A percentile compares a stretch with the other conserved stretches of the same genome.
phyloP scores from a whole-genome alignment of 1,140 invertebrate genomes.

The Hirudo medicinalis region DNA sequence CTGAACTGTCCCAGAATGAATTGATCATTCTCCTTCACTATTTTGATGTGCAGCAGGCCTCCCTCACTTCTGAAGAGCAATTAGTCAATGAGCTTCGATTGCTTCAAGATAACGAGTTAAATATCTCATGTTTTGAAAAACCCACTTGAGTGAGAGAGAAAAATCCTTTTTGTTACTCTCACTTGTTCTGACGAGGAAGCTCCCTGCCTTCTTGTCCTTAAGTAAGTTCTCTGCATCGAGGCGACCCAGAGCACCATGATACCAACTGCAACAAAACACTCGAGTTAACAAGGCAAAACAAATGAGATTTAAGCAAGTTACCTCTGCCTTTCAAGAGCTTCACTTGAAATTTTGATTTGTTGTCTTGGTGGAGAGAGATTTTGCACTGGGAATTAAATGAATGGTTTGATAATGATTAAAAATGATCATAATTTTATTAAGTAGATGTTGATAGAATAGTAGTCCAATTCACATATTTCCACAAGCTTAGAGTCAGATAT shows the following conservation, averaged over 20 bases:
- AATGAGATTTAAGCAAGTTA: too few species aligned
- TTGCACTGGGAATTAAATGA: too few species aligned
- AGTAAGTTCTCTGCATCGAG: constrained; percentile 32
- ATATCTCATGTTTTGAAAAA: neutral
- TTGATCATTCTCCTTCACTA: constrained; percentile 15
- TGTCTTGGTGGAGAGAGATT: too few species aligned
- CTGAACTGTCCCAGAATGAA: constrained; percentile 19
- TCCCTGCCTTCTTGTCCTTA: constrained; percentile 33
- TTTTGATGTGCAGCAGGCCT: constrained; percentile 16
- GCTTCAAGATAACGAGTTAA: neutral
- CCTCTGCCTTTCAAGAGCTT: too few species aligned
- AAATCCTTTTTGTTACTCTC: constrained; percentile 33
- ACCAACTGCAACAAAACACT: constrained; percentile 30
- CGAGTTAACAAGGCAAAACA: too few species aligned
- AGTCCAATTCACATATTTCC: too few species aligned
- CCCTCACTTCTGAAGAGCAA: constrained; percentile 10
- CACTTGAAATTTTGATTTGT: too few species aligned
- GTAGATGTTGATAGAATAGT: too few species aligned
- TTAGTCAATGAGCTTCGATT: neutral
- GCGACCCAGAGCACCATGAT: constrained; percentile 34
- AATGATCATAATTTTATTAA: too few species aligned
- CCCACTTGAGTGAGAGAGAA: constrained; percentile 36
- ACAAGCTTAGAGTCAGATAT: too few species aligned
- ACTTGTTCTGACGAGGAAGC: constrained; percentile 34
- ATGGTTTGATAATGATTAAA: too few species aligned